Conservation (phyloP, 1,140 invertebrate genomes). For the Aporrectodea caliginosa region DNA sequence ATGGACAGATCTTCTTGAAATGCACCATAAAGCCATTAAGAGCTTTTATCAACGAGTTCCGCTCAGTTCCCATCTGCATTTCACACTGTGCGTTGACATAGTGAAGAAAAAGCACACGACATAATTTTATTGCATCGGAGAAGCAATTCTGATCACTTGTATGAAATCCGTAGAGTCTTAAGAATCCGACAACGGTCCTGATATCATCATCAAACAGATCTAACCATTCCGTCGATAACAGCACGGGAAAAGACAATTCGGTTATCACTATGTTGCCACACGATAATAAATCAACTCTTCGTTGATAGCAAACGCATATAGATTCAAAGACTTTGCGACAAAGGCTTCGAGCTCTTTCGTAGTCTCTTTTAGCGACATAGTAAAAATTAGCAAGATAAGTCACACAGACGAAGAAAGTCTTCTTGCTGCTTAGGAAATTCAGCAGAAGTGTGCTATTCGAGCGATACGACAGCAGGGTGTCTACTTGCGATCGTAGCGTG, state of each 20-base stretch:
- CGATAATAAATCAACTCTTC: background rate
- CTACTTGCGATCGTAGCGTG: background rate
- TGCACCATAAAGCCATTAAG: no score
- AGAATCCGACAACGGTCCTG: background rate
- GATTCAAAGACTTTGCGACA: no score
- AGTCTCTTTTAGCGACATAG: background rate
- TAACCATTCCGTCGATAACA: background rate
- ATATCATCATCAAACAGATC: background rate
- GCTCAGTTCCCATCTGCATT: no score
- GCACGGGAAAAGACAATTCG: background rate
- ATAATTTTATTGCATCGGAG: no score
- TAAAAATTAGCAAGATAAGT: background rate
- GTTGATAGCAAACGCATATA: background rate
- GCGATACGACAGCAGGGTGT: no score
- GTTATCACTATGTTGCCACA: background rate
- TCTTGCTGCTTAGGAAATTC: background rate
- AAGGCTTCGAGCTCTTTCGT: background rate
- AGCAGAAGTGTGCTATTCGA: background rate
- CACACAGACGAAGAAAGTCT: background rate
- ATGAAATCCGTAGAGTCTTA: no score
- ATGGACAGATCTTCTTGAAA: no score
- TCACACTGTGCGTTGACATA: no score
- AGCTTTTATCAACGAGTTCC: no score
- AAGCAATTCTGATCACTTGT: no score
- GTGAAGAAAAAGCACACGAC: no score